phyloP scores from a whole-genome alignment of 2,797 vertebrate genomes.

The Tokudaia tokunoshimensis region DNA sequence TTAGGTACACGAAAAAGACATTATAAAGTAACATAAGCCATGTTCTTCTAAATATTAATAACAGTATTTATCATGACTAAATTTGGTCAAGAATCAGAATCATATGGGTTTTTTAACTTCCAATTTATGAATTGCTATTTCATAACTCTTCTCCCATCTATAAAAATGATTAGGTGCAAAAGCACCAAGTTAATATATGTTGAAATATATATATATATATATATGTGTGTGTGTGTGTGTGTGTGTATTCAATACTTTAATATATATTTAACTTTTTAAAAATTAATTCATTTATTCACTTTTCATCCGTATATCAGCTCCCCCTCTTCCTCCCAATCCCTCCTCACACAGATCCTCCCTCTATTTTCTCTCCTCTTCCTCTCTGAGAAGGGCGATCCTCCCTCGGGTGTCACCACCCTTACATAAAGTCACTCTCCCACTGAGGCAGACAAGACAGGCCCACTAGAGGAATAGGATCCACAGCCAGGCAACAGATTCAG shows the following conservation, averaged over 20 bases:
- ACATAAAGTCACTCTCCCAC: too few species aligned
- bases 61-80: neutral
- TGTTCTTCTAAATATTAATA: neutral
- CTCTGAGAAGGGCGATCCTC: too few species aligned
- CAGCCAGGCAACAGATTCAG: too few species aligned
- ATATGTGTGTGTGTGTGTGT: too few species aligned
- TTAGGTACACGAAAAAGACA: neutral
- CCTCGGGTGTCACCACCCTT: too few species aligned
- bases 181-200: neutral
- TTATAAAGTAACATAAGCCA: neutral
- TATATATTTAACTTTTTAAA: neutral
- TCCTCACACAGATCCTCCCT: too few species aligned
- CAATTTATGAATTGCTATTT: neutral
- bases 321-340: too few species aligned
- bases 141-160: neutral
- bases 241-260: neutral
- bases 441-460: too few species aligned
- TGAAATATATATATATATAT: too few species aligned
- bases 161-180: neutral
- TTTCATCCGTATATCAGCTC: too few species aligned
- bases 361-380: too few species aligned
- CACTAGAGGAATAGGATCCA: too few species aligned
- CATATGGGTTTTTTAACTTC: neutral
- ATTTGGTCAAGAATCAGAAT: conserved; percentile 13
- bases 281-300: neutral